Percentiles rank a stretch among this genome's conserved stretches.
Conservation (phyloP, 2,888 invertebrate species). For the Mythimna pallens region DNA sequence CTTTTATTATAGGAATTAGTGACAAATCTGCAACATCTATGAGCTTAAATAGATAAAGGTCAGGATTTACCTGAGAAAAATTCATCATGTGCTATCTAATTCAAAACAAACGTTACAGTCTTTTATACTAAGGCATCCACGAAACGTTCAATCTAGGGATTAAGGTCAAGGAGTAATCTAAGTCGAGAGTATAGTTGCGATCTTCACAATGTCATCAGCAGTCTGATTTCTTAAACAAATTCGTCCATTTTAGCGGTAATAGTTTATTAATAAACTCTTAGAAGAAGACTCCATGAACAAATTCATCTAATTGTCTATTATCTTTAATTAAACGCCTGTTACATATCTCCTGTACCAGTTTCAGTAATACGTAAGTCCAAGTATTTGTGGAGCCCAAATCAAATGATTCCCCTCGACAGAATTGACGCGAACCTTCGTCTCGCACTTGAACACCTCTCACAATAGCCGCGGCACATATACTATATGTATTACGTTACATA, state of each 20-base stretch:
- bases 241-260: not conserved
- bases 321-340: conserved; percentile 20
- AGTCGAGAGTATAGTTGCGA: not conserved
- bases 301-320: not conserved
- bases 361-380: conserved; percentile 13
- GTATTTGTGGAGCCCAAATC: conserved; percentile 46
- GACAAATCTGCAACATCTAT: not conserved
- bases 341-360: not conserved
- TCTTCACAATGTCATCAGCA: not conserved
- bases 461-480: conserved; percentile 25
- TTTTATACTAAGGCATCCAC: not conserved
- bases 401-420: conserved; percentile 42
- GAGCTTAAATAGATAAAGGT: not conserved
- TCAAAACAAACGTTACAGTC: not conserved
- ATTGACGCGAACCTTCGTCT: conserved; percentile 52
- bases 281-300: not conserved
- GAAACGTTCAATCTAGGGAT: no score
- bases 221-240: no score
- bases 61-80: no score
- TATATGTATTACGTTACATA: conserved; percentile 13
- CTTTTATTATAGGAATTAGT: not conserved
- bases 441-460: conserved; percentile 32
- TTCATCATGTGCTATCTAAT: not conserved
- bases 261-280: not conserved
- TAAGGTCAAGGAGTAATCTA: not conserved